Conservation (phyloP, 2,888 invertebrate genomes). For the Drosophila neonasuta region DNA sequence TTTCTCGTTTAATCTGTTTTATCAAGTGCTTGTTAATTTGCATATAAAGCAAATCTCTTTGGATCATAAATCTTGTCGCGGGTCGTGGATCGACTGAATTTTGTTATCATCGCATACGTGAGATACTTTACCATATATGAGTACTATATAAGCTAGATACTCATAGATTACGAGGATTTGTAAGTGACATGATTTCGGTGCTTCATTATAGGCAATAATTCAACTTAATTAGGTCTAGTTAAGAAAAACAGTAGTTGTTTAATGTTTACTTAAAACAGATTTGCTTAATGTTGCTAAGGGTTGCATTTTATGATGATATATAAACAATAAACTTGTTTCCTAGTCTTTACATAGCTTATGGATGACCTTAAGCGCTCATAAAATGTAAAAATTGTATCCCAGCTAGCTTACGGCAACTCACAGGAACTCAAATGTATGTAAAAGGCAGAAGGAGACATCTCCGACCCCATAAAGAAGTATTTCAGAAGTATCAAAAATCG, state of each 20-base stretch:
- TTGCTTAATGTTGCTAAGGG: neutral
- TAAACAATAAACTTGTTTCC: too few species aligned
- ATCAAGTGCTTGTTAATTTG: constrained; percentile 35
- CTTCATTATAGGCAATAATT: neutral
- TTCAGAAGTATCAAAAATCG: too few species aligned
- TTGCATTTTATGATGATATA: neutral
- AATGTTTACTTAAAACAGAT: neutral
- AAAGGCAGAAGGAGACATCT: too few species aligned
- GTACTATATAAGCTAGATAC: neutral
- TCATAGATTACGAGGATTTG: constrained; percentile 17
- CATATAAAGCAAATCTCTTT: constrained; percentile 31
- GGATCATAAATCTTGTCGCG: constrained; percentile 32
- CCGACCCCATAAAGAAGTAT: too few species aligned
- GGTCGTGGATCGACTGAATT: neutral
- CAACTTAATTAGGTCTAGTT: neutral
- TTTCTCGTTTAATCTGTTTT: constrained; percentile 5
- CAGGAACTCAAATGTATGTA: too few species aligned
- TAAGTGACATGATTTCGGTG: neutral
- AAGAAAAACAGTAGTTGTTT: neutral
- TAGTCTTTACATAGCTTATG: too few species aligned
- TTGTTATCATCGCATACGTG: constrained; percentile 30
- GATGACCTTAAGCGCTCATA: too few species aligned
- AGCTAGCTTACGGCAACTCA: too few species aligned
- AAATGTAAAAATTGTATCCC: too few species aligned
- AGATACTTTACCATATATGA: neutral